A percentile compares a stretch with the other conserved stretches of the same genome.
These are phyloP conservation scores for Eulacestoma nigropectus DNA, from an alignment of 2,113 vertebrate genomes.

Conservation along the genomic window DNA sequence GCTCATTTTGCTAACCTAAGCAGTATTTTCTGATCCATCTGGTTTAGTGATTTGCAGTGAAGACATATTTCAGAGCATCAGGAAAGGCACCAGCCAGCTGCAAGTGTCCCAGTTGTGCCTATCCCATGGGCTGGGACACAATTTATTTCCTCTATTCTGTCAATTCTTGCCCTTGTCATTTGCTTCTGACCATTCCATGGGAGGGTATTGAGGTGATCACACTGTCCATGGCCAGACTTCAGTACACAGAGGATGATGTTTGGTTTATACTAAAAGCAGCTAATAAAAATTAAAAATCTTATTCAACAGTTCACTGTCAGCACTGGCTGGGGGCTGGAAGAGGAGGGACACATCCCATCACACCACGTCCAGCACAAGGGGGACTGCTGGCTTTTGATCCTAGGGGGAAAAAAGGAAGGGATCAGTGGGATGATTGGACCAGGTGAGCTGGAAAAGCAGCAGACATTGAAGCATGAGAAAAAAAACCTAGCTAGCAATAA, in stretches of 20 bases:
- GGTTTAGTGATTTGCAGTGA: neutral
- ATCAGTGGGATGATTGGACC: neutral
- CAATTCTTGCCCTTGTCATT: neutral
- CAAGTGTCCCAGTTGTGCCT: neutral
- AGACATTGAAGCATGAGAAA: neutral
- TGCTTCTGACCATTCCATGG: neutral
- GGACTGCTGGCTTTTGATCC: neutral
- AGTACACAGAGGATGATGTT: fast-evolving
- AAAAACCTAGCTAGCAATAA: neutral
- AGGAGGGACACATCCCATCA: neutral
- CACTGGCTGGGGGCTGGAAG: neutral
- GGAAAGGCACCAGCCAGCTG: neutral
- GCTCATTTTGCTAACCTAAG: neutral
- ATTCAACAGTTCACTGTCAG: neutral
- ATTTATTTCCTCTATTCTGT: neutral
- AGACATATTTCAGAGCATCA: fast-evolving
- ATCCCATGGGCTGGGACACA: neutral
- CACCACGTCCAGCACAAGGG: fast-evolving
- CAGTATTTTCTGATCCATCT: neutral
- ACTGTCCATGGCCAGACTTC: neutral
- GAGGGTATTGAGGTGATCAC: neutral
- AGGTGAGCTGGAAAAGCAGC: neutral
- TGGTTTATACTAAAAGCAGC: neutral
- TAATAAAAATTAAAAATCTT: neutral
- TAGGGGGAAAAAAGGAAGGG: fast-evolving